A percentile compares a stretch with the other conserved stretches of the same genome.
phyloP scores from a whole-genome alignment of 2,888 invertebrate genomes.

The Pteria penguin region DNA sequence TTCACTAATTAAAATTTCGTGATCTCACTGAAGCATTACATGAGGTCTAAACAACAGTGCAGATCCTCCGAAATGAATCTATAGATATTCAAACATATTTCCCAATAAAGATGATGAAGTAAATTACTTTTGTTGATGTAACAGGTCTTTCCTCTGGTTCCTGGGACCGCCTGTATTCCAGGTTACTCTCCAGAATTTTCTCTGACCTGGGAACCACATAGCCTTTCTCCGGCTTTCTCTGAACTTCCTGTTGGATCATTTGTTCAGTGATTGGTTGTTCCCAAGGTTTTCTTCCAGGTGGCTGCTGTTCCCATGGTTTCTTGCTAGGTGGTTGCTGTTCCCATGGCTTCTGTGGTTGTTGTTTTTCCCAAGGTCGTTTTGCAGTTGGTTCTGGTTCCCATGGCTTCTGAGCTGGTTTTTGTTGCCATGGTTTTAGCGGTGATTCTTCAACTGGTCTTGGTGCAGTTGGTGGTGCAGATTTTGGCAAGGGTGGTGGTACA shows the following conservation, averaged over 20 bases:
- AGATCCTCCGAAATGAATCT: too few species aligned
- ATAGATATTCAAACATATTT: too few species aligned
- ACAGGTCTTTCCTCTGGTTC: conserved; percentile 49
- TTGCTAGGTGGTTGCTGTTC: conserved; percentile 23
- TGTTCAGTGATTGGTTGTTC: conserved; percentile 30
- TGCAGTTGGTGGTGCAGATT: conserved; percentile 23
- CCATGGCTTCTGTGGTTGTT: conserved; percentile 27
- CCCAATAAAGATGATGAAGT: too few species aligned
- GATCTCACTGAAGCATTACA: too few species aligned
- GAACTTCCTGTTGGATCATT: conserved; percentile 39
- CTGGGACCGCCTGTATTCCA: conserved; percentile 59
- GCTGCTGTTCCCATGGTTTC: conserved; percentile 39
- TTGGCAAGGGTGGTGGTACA: conserved; percentile 17
- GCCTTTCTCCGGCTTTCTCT: conserved; percentile 53
- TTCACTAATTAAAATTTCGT: too few species aligned
- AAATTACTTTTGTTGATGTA: conserved; percentile 18
- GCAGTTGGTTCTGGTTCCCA: conserved; percentile 6
- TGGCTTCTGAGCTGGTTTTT: conserved; percentile 2
- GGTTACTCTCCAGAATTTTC: conserved; percentile 60
- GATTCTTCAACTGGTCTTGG: conserved; percentile 44
- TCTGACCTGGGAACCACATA: conserved; percentile 63
- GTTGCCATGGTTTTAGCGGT: conserved; percentile 43
- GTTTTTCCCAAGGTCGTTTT: neutral
- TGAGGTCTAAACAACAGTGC: too few species aligned
- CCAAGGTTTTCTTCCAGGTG: conserved; percentile 26